Evolutionary conservation across 2,888 invertebrate species (phyloP).

Genomic region (Parelbella ahira): DNA sequence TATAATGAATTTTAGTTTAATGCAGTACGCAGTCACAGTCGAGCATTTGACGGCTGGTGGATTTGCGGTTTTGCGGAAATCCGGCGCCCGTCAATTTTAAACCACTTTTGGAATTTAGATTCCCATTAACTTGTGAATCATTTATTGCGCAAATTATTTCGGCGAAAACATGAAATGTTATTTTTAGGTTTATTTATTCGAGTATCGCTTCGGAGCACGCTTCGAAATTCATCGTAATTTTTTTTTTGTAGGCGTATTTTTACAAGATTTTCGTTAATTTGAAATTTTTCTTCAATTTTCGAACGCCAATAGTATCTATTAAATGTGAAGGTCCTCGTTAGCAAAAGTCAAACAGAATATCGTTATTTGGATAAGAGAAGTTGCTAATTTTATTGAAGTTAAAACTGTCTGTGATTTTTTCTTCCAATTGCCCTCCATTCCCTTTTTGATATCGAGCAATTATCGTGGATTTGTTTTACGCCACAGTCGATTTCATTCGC

Average conservation of each 20-base stretch:
- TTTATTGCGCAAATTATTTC: slow-evolving; percentile 18
- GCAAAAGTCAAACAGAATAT: slow-evolving; percentile 13
- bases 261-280: too few species aligned
- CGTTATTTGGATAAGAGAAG: slow-evolving; percentile 21
- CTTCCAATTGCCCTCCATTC: slow-evolving; percentile 41
- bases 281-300: neutral
- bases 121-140: slow-evolving; percentile 16
- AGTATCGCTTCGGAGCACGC: too few species aligned
- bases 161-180: neutral
- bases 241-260: too few species aligned
- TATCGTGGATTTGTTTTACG: slow-evolving; percentile 35
- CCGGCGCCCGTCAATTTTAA: slow-evolving; percentile 24
- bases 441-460: slow-evolving; percentile 48
- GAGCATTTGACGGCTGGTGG: slow-evolving; percentile 24
- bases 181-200: too few species aligned
- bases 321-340: slow-evolving; percentile 12
- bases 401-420: slow-evolving; percentile 38
- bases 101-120: slow-evolving; percentile 25
- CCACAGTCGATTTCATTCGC: slow-evolving; percentile 27
- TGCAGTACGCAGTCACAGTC: slow-evolving; percentile 21
- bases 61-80: slow-evolving; percentile 22
- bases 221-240: too few species aligned
- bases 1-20: slow-evolving; percentile 15
- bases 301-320: slow-evolving; percentile 11
- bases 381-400: slow-evolving; percentile 25